Evolutionary conservation across 92 coral and sea anemone species (phyloP), one percentile per base, ranked within the genome.

Genomic region (Parazoanthus swiftii): DNA sequence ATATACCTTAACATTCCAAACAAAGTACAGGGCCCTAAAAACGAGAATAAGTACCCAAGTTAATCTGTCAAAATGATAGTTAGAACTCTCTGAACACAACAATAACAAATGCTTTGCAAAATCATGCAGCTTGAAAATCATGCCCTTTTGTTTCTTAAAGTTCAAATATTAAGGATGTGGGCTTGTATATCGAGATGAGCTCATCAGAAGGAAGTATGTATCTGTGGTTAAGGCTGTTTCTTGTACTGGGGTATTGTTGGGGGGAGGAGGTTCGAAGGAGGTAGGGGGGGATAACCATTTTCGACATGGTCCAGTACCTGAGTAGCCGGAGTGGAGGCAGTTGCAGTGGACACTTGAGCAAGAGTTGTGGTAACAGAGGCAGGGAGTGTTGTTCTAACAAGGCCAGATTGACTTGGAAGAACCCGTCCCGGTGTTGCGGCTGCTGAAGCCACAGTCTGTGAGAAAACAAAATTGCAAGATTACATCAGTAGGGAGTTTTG

Each of bases 391-490:
- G 91, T 85, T 65, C 91, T 89, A 6, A 77, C 88, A 56, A 83
- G 93, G 33, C 91, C 81, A 39, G 93, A 83, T 77, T 91, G 93
- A 65, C 86, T 51, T 81, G 89, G 93, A 63, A 91, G 82, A 15
- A 84, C 87, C 23, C 93, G 89, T 85, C 89, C 79, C 54, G 91
- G 75, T 25, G 93, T 66, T 25, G 54, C 38, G 35, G 88, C 84
- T 39, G 86, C 91, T 26, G 93, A 88, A 26, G 89, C 84, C 21
- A 74, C 93, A 85, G 82, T 91, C 93, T 91, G 79, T 29, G 3
- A 54, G 73, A 74, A 13, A 88, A 48, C 37, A 70, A 66, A 48
- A 70, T 63, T 5, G 11, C 35, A 74, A 51, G n/a, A 35, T 43
- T 65, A 11, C 18, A 84, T 65, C 58, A 70, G 63, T 37, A 70